These are phyloP conservation scores for Cheumatopsyche charites DNA, from an alignment of 1,140 invertebrate species.

Conservation along the genomic window DNA sequence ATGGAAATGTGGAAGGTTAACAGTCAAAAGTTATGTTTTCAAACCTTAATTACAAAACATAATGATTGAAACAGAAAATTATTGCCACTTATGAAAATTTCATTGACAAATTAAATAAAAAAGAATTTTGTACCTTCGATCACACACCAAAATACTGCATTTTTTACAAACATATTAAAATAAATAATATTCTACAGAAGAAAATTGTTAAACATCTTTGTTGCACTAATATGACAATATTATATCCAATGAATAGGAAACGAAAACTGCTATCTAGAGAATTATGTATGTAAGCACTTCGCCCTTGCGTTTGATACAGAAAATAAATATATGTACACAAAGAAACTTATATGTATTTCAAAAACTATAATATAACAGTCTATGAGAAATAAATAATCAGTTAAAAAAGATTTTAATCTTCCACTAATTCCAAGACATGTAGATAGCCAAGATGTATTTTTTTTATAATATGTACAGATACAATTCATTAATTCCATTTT, in stretches of 20 bases:
- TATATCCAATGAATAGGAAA: not conserved
- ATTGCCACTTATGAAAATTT: too few relatives aligned
- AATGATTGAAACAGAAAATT: too few relatives aligned
- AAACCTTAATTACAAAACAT: too few relatives aligned
- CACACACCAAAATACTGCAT: too few relatives aligned
- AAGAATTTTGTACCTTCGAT: too few relatives aligned
- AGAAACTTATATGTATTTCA: slow-evolving; percentile 4
- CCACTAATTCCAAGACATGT: slow-evolving; percentile 17
- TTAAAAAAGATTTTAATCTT: not conserved
- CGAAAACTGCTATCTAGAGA: not conserved
- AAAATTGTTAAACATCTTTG: not conserved
- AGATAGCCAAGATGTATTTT: slow-evolving; percentile 32
- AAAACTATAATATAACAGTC: not conserved
- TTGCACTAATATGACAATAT: not conserved
- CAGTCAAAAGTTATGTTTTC: slow-evolving; percentile 12
- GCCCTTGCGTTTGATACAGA: slow-evolving; percentile 39
- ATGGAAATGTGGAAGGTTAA: slow-evolving; percentile 40
- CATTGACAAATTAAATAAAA: too few relatives aligned
- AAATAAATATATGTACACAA: slow-evolving; percentile 23
- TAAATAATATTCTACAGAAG: not conserved
- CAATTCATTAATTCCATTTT: slow-evolving; percentile 47
- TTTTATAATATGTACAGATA: slow-evolving; percentile 43
- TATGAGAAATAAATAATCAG: not conserved
- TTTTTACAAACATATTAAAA: not conserved
- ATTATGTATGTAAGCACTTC: slow-evolving; percentile 43